Conservation (phyloP, 64 coral and sea anemone genomes). For the Anthopleura sola region DNA sequence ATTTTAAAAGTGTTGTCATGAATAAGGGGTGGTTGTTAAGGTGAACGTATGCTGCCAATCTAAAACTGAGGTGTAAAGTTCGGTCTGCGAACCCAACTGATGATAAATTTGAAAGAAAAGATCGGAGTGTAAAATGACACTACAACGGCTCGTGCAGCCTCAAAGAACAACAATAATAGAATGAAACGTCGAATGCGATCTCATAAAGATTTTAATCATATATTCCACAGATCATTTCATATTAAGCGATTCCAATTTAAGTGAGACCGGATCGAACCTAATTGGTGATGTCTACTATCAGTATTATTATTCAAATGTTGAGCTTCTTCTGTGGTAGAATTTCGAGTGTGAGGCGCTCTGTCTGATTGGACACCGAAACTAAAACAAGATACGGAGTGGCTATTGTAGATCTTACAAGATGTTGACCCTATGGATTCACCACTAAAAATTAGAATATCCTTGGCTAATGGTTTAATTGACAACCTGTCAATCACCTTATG, state of each 20-base stretch:
- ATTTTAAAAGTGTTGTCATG: slow-evolving; percentile 2
- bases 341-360: neutral
- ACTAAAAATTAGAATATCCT: slow-evolving; percentile 90
- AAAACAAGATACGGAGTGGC: slow-evolving; percentile 11
- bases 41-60: slow-evolving; percentile 16
- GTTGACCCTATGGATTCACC: slow-evolving; percentile 77
- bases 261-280: neutral
- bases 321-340: neutral
- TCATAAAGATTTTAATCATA: slow-evolving; percentile 19
- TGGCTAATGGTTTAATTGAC: slow-evolving; percentile 87
- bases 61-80: slow-evolving; percentile 12
- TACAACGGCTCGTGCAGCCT: slow-evolving; percentile 9
- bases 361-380: slow-evolving; percentile 10
- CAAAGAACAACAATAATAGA: slow-evolving; percentile 7
- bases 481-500: slow-evolving; percentile 74
- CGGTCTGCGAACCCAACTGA: neutral
- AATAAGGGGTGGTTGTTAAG: slow-evolving; percentile 13
- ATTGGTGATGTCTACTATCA: slow-evolving; percentile 5
- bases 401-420: slow-evolving; percentile 38
- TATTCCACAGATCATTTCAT: slow-evolving; percentile 16
- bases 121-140: slow-evolving; percentile 6
- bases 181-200: neutral
- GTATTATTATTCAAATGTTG: slow-evolving; percentile 5
- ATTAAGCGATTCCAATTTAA: slow-evolving; percentile 19
- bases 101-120: neutral